Evolutionary conservation across 2,888 invertebrate genomes (phyloP).

Genomic region (Physocephala rufipes): DNA sequence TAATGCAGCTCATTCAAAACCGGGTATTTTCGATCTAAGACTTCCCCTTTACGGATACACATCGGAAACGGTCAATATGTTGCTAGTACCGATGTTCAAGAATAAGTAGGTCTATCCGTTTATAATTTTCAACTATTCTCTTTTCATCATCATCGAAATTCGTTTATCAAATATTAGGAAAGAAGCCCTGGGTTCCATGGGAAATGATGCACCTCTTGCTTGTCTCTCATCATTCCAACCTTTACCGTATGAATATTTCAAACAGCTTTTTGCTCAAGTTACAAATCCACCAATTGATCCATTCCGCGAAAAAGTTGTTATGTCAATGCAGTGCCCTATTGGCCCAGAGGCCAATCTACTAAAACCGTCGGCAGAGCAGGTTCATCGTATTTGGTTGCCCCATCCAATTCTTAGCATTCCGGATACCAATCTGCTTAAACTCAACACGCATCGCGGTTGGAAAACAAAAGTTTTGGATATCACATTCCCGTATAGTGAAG

Average conservation of each 20-base stretch:
- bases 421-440: conserved; percentile 88
- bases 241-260: conserved; percentile 95
- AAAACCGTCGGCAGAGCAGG: conserved; percentile 86
- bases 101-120: conserved; percentile 75
- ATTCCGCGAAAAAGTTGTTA: conserved; percentile 96
- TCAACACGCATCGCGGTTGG: conserved; percentile 88
- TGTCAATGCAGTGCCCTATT: conserved; percentile 96
- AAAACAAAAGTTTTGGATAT: conserved; percentile 86
- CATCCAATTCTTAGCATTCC: conserved; percentile 94
- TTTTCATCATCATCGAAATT: conserved; percentile 1
- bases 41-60: conserved; percentile 93
- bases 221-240: conserved; percentile 97
- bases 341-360: conserved; percentile 96
- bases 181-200: conserved; percentile 99
- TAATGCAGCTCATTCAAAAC: conserved; percentile 59
- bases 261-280: conserved; percentile 98
- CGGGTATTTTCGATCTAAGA: conserved; percentile 79
- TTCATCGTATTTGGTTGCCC: conserved; percentile 88
- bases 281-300: conserved; percentile 99
- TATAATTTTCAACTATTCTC: not conserved
- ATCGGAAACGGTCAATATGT: conserved; percentile 92
- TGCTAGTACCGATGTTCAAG: conserved; percentile 95
- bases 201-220: conserved; percentile 97
- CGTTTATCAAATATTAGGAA: conserved; percentile 73
- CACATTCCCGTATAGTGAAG: conserved; percentile 82